Conservation (phyloP, 2,888 invertebrate species). For the Gandaritis pyraliata region DNA sequence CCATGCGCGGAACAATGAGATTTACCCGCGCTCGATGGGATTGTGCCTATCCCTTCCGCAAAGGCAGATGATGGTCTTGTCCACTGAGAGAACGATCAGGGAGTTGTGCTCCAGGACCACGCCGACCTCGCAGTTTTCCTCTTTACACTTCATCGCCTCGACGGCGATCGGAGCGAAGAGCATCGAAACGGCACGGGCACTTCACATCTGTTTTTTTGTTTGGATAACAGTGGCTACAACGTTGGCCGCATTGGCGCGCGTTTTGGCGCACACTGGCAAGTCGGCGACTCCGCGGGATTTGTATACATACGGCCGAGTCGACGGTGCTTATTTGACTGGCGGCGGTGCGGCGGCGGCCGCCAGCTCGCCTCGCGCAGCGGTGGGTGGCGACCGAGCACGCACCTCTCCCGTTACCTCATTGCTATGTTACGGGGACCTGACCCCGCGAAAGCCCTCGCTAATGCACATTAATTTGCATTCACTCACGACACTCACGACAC, state of each 20-base stretch:
- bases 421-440: conserved; percentile 78
- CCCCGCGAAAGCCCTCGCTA: conserved; percentile 71
- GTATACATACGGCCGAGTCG: conserved; percentile 71
- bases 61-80: conserved; percentile 83
- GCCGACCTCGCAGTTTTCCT: conserved; percentile 83
- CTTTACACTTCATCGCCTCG: conserved; percentile 85
- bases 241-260: conserved; percentile 65
- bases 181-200: conserved; percentile 77
- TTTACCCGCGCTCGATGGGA: conserved; percentile 83
- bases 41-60: conserved; percentile 78
- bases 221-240: conserved; percentile 61
- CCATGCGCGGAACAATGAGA: conserved; percentile 58
- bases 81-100: conserved; percentile 78
- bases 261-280: conserved; percentile 76
- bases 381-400: conserved; percentile 78
- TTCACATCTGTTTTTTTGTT: conserved; percentile 57
- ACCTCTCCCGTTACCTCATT: conserved; percentile 83
- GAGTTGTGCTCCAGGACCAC: conserved; percentile 82
- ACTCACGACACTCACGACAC: conserved; percentile 43
- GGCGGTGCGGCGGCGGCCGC: conserved; percentile 65
- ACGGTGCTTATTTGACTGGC: conserved; percentile 79
- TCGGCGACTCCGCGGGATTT: conserved; percentile 68
- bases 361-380: conserved; percentile 77
- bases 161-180: conserved; percentile 82
- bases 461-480: conserved; percentile 57